phyloP scores from a whole-genome alignment of 2,113 vertebrate genomes.

The Aspiorhynchus laticeps region DNA sequence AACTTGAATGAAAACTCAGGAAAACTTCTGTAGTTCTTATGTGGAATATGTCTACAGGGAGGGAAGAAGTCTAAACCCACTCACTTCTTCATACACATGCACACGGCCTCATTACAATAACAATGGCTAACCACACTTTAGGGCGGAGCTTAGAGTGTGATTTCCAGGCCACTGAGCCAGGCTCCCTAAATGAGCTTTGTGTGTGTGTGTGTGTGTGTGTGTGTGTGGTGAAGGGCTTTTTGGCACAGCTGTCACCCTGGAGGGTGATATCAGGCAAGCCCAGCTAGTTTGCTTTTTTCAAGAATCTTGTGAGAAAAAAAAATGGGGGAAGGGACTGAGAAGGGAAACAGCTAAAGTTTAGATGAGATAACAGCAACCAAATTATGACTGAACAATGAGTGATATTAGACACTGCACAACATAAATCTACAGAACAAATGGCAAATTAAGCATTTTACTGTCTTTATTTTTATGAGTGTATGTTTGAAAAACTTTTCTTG shows the following conservation, averaged over 20 bases:
- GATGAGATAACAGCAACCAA: not conserved
- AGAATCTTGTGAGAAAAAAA: slow-evolving; percentile 53
- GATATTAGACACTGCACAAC: not conserved
- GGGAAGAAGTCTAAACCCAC: slow-evolving; percentile 23
- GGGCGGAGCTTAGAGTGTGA: slow-evolving; percentile 75
- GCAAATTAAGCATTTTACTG: not conserved
- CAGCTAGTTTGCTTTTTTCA: slow-evolving; percentile 56
- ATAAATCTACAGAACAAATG: not conserved
- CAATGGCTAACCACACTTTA: slow-evolving; percentile 81
- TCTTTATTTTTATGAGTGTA: not conserved
- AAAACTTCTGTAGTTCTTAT: not conserved
- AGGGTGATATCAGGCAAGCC: slow-evolving; percentile 69
- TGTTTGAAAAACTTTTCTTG: not conserved
- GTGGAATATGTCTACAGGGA: not conserved
- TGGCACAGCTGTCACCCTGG: slow-evolving; percentile 79
- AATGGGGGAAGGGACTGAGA: slow-evolving; percentile 4
- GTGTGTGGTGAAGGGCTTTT: slow-evolving; percentile 50
- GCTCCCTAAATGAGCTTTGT: slow-evolving; percentile 80
- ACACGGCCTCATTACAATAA: slow-evolving; percentile 75
- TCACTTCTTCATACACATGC: slow-evolving; percentile 22
- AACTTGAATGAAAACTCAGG: not conserved
- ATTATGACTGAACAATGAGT: not conserved
- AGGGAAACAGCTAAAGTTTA: slow-evolving; percentile 31
- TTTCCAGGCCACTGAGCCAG: slow-evolving; percentile 79
- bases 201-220: slow-evolving; percentile 50